Evolutionary conservation across 2,113 vertebrate genomes (phyloP).

Genomic region (Cacatua alba): DNA sequence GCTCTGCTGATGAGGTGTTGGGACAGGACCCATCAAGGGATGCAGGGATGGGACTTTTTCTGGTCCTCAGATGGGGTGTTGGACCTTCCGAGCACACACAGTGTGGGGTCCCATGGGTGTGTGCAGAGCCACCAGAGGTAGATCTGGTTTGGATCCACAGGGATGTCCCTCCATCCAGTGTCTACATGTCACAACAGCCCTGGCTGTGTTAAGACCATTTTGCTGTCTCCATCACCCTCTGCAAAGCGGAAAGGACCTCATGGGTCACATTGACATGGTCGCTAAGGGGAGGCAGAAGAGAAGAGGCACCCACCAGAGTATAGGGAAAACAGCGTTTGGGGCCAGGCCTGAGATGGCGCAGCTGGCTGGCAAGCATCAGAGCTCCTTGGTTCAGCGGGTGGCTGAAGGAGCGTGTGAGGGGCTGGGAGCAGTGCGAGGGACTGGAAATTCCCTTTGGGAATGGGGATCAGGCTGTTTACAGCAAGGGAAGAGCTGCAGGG

Average conservation of each 20-base stretch:
- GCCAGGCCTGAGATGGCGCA: not conserved
- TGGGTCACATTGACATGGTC: not conserved
- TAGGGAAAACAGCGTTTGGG: not conserved
- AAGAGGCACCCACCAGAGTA: not conserved
- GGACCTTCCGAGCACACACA: fast-evolving
- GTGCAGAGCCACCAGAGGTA: not conserved
- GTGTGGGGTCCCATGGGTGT: fast-evolving
- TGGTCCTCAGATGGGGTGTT: not conserved
- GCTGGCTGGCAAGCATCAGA: fast-evolving
- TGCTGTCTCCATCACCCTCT: fast-evolving
- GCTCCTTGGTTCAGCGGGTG: not conserved
- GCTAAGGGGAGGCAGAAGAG: not conserved
- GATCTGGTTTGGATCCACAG: not conserved
- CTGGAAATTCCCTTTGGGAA: slow-evolving; percentile 42
- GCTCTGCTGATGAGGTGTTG: fast-evolving
- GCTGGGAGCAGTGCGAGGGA: not conserved
- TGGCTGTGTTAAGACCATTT: not conserved
- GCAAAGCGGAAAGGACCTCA: not conserved
- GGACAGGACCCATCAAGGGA: fast-evolving
- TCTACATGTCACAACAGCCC: not conserved
- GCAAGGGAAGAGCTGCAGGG: not conserved
- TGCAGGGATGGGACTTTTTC: not conserved
- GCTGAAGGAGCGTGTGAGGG: not conserved
- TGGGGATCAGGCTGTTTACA: slow-evolving; percentile 21
- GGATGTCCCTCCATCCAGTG: not conserved